phyloP scores from a whole-genome alignment of 2,888 invertebrate species.

The Steromphala cineraria region DNA sequence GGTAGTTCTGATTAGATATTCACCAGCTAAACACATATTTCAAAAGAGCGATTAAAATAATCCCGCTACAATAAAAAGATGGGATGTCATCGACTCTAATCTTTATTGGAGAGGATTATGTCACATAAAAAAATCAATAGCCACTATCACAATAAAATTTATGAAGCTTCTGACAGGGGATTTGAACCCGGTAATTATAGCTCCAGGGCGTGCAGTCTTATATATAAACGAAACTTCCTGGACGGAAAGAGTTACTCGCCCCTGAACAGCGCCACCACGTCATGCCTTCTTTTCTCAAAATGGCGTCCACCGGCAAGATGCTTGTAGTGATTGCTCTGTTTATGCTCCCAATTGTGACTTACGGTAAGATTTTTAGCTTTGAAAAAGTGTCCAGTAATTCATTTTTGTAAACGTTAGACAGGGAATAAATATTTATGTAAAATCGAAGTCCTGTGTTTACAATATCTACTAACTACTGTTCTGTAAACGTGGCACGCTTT shows the following conservation, averaged over 20 bases:
- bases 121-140: no score
- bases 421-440: background rate
- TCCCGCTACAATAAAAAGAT: no score
- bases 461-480: background rate
- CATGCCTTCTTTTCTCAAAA: conserved; percentile 27
- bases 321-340: conserved; percentile 32
- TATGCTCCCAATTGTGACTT: conserved; percentile 33
- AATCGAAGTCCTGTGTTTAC: background rate
- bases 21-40: no score
- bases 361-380: conserved; percentile 19
- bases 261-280: background rate
- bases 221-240: background rate
- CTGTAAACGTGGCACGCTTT: conserved; percentile 5
- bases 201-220: no score
- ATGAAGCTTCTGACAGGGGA: no score
- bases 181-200: no score
- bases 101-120: no score
- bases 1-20: no score
- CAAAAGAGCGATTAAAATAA: no score
- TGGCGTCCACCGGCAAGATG: conserved; percentile 41
- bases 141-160: no score
- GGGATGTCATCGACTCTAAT: no score
- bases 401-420: background rate
- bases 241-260: background rate
- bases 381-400: background rate